Base-by-base conservation (phyloP, 2,888 invertebrate genomes). In the Icerya purchasi region DNA sequence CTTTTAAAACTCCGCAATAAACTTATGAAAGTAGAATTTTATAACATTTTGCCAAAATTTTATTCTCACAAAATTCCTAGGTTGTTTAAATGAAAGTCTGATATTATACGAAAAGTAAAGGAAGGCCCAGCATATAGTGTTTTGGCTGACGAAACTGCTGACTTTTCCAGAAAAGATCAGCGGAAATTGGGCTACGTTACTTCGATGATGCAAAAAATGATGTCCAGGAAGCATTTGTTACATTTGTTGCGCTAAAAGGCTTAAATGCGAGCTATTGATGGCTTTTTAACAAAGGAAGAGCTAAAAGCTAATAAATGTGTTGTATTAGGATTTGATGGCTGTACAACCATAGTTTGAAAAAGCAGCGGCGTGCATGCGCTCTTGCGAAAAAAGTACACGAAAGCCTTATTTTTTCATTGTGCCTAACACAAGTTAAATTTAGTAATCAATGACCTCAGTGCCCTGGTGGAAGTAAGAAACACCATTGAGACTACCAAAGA, bases 121-220 rank as follows among this genome's bases (percentile, higher is more conserved):
- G 53, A 58, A 24, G 53, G 53, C 19, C 10, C 23, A 22, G 53
- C 53, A 22, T 58, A 36, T 53, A 49, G 36, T 53, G 25, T 58
- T 25, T 36, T 58, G 21, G 54, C 54, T 24, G 58, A 58, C 49
- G 53, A 58, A 58, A 58, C 53, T 22, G 58, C 54, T 19, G 58
- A 58, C 49, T 53, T 58, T 23, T 20, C 53, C 14, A 36, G 53
- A 3, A 58, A 53, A 2, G 54, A 58, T 21, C 58, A 58, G 18
- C 49, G 22, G 53, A 53, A 53, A 53, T 58, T 53, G 58, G 54
- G 10, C 71, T 73, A 25, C 68, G 72, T 61, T 76, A 77, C 5
- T 64, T 67, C 68, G 82, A 84, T 19, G 18, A 53, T 22, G 19
- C 3, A 3, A 54, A 36, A n/a, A 53, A 25, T 22, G 25, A 22